Percentiles rank a stretch among this genome's conserved stretches.
phyloP scores from a whole-genome alignment of 2,113 vertebrate genomes.

The Psammodynastes pulverulentus region DNA sequence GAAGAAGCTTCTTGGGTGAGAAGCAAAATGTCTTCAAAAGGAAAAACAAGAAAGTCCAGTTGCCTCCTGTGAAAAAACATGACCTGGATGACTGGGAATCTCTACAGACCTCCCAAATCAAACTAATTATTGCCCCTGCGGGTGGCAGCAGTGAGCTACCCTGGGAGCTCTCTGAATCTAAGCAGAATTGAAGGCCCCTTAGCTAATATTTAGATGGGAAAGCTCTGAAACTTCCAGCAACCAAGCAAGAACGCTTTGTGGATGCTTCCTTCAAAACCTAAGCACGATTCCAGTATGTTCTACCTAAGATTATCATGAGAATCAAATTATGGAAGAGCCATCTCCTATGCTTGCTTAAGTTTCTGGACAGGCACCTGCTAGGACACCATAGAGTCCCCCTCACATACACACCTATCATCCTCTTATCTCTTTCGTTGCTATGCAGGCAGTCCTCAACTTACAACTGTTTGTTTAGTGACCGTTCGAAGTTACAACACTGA shows the following conservation, averaged over 20 bases:
- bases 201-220: not conserved
- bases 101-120: not conserved
- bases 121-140: not conserved
- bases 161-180: not conserved
- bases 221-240: not conserved
- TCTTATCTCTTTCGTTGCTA: not conserved
- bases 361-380: not conserved
- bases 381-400: not conserved
- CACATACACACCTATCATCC: not conserved
- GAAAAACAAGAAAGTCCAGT: no score
- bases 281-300: not conserved
- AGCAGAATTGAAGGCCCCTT: not conserved
- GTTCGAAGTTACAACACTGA: not conserved
- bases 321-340: not conserved
- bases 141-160: not conserved
- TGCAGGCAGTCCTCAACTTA: not conserved
- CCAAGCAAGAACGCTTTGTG: not conserved
- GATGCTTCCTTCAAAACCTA: not conserved
- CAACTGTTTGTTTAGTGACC: not conserved
- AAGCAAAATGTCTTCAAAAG: no score
- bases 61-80: no score
- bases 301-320: not conserved
- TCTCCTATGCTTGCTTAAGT: not conserved
- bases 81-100: no score
- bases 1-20: no score